Conservation (phyloP, 35 echinoderm and acorn worm species). For the Anneissia japonica region DNA sequence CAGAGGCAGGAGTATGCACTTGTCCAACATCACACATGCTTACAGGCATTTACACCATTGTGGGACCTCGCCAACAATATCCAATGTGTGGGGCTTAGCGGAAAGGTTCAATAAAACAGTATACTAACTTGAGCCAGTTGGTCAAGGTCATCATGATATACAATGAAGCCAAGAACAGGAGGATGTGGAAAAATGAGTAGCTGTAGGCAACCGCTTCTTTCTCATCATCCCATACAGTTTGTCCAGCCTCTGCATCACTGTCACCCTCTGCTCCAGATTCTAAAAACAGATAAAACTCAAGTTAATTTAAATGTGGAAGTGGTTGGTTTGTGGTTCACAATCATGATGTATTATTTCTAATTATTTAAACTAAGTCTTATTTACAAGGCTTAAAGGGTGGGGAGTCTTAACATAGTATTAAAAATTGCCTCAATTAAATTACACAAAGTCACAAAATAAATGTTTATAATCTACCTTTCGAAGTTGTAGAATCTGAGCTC, state of each 20-base stretch:
- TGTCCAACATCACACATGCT: too few species aligned
- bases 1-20: too few species aligned
- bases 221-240: slow-evolving; percentile 73
- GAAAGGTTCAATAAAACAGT: background rate
- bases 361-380: background rate
- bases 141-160: slow-evolving; percentile 98
- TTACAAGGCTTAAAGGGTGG: background rate
- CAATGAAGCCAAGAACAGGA: slow-evolving; percentile 73
- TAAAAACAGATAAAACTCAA: background rate
- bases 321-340: too few species aligned
- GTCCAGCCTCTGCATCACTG: slow-evolving; percentile 34
- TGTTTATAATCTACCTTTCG: background rate
- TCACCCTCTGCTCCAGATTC: slow-evolving; percentile 5
- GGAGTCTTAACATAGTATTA: too few species aligned
- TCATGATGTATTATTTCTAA: background rate
- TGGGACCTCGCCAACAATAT: too few species aligned
- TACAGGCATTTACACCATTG: too few species aligned
- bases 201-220: slow-evolving; percentile 57
- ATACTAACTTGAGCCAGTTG: slow-evolving; percentile 92
- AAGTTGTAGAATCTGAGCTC: background rate
- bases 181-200: slow-evolving; percentile 89
- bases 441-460: too few species aligned
- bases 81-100: too few species aligned
- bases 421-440: too few species aligned
- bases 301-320: background rate